phyloP scores from a whole-genome alignment of 64 coral and sea anemone genomes.

The Porites australiensis region DNA sequence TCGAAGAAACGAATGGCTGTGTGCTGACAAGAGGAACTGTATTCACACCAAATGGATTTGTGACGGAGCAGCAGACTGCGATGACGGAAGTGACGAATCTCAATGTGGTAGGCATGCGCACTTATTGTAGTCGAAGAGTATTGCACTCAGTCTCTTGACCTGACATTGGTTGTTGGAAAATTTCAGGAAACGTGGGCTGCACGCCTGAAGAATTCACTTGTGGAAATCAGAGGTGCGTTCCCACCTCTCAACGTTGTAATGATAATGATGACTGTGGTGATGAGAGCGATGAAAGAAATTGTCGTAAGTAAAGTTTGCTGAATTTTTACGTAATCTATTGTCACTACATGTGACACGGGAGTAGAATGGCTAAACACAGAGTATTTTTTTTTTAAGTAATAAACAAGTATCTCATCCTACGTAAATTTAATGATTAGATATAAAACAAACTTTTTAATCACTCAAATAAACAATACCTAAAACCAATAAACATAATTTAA shows the following conservation, averaged over 20 bases:
- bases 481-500: too few species aligned
- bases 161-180: background rate
- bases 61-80: constrained; percentile 82
- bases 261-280: constrained; percentile 87
- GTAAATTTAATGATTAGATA: too few species aligned
- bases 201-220: constrained; percentile 72
- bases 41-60: constrained; percentile 83
- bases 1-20: constrained; percentile 71
- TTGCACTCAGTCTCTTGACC: background rate
- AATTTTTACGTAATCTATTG: too few species aligned
- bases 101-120: constrained; percentile 63
- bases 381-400: too few species aligned
- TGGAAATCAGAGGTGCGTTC: constrained; percentile 78
- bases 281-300: constrained; percentile 86
- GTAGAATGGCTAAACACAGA: too few species aligned
- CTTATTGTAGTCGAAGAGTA: background rate
- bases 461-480: too few species aligned
- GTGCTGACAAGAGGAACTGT: constrained; percentile 67
- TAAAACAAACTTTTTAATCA: too few species aligned
- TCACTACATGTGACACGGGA: too few species aligned
- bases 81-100: constrained; percentile 82
- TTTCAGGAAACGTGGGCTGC: constrained; percentile 73
- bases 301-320: constrained; percentile 76
- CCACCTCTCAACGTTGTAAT: constrained; percentile 74
- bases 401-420: too few species aligned